Evolutionary conservation across 2,888 invertebrate species (phyloP).

Genomic region (Spilarctia lutea): DNA sequence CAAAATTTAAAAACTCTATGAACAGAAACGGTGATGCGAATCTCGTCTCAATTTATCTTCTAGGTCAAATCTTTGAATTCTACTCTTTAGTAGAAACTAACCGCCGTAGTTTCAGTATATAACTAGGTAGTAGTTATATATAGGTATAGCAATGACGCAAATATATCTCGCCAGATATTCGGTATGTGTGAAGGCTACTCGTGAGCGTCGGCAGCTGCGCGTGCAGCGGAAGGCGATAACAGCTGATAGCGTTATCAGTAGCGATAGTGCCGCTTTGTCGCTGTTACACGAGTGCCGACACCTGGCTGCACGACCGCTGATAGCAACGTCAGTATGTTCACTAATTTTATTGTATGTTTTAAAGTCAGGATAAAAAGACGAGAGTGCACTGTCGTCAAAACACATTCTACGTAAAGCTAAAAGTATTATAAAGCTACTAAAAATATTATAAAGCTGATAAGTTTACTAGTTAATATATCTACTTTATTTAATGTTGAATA

Average conservation of each 20-base stretch:
- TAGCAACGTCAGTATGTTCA: not conserved
- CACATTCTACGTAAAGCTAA: not conserved
- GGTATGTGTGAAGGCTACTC: slow-evolving; percentile 49
- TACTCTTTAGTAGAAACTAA: not conserved
- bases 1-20: no score
- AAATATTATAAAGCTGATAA: no score
- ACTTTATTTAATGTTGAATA: no score
- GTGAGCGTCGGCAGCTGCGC: slow-evolving; percentile 60
- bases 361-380: not conserved
- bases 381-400: not conserved
- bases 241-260: slow-evolving; percentile 64
- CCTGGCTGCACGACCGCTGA: slow-evolving; percentile 38
- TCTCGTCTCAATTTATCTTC: no score
- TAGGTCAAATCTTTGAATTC: not conserved
- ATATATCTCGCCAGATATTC: slow-evolving; percentile 36
- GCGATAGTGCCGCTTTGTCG: slow-evolving; percentile 53
- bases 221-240: slow-evolving; percentile 66
- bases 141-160: slow-evolving; percentile 7
- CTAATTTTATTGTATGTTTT: not conserved
- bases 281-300: slow-evolving; percentile 31
- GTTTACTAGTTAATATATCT: no score
- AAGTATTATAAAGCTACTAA: no score
- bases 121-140: not conserved
- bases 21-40: no score
- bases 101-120: not conserved